These are phyloP conservation scores for Agelastica alni DNA, from an alignment of 2,888 invertebrate genomes.

Conservation along the genomic window DNA sequence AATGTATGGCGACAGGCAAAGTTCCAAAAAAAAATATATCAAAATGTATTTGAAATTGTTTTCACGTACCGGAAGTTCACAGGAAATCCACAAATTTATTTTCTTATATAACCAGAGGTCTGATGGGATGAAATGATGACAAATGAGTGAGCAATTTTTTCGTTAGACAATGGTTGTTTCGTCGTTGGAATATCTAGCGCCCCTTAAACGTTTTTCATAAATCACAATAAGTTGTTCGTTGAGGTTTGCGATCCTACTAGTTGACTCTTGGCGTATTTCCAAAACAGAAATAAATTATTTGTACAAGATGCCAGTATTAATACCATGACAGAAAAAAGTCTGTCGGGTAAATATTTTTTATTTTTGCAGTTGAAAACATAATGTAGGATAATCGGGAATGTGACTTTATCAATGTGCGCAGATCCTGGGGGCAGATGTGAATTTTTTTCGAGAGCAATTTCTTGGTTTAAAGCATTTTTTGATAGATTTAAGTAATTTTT, in stretches of 20 bases:
- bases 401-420: too few relatives aligned
- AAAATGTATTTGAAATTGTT: too few relatives aligned
- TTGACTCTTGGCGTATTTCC: slow-evolving; percentile 9
- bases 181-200: slow-evolving; percentile 16
- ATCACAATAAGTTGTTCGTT: slow-evolving; percentile 18
- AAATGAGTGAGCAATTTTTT: slow-evolving; percentile 21
- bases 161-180: slow-evolving; percentile 17
- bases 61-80: slow-evolving; percentile 2
- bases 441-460: too few relatives aligned
- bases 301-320: neutral
- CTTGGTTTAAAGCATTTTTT: too few relatives aligned
- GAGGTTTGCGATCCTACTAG: slow-evolving; percentile 3
- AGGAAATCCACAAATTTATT: slow-evolving; percentile 20
- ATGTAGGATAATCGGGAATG: too few relatives aligned
- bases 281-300: slow-evolving; percentile 11
- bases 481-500: too few relatives aligned
- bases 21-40: too few relatives aligned
- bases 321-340: neutral
- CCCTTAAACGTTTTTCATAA: slow-evolving; percentile 17
- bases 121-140: slow-evolving; percentile 19
- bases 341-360: too few relatives aligned
- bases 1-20: too few relatives aligned
- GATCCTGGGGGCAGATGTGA: too few relatives aligned
- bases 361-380: too few relatives aligned
- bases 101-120: slow-evolving; percentile 7